Conservation (phyloP, 2,797 vertebrate species). For the Lutra lutra region DNA sequence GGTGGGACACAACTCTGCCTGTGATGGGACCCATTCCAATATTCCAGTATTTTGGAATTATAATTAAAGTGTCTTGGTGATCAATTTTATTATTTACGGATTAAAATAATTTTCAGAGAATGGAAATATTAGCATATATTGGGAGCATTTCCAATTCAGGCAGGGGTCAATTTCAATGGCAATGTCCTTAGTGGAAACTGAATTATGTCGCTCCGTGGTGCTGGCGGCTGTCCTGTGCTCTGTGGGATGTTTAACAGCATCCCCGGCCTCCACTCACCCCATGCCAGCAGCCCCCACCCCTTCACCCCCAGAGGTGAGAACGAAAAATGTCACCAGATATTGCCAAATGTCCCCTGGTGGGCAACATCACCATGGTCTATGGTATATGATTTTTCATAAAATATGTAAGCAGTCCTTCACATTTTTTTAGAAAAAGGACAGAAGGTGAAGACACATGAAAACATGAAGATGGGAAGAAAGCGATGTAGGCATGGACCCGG, state of each 20-base stretch:
- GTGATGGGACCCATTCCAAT: not conserved
- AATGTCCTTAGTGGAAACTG: not conserved
- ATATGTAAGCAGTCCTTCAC: not conserved
- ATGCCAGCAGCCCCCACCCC: not conserved
- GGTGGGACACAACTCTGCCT: not conserved
- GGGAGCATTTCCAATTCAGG: not conserved
- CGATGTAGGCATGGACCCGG: too few relatives aligned
- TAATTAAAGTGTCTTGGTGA: not conserved
- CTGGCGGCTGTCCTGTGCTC: rapidly evolving
- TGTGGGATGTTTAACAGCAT: not conserved
- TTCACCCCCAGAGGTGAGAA: not conserved
- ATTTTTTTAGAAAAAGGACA: not conserved
- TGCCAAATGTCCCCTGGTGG: not conserved
- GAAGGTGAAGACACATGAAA: not conserved
- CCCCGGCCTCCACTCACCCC: not conserved
- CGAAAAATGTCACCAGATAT: not conserved
- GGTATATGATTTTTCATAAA: not conserved
- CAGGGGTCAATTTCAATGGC: not conserved
- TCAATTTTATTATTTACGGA: not conserved
- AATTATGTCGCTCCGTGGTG: not conserved
- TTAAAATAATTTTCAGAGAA: not conserved
- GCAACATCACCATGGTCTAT: not conserved
- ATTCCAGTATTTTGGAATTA: not conserved
- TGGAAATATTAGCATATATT: not conserved
- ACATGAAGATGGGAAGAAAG: not conserved